Evolutionary conservation across 2,797 vertebrate genomes (phyloP), one percentile per base, ranked within the genome.

Genomic region (Cetoscarus ocellatus): DNA sequence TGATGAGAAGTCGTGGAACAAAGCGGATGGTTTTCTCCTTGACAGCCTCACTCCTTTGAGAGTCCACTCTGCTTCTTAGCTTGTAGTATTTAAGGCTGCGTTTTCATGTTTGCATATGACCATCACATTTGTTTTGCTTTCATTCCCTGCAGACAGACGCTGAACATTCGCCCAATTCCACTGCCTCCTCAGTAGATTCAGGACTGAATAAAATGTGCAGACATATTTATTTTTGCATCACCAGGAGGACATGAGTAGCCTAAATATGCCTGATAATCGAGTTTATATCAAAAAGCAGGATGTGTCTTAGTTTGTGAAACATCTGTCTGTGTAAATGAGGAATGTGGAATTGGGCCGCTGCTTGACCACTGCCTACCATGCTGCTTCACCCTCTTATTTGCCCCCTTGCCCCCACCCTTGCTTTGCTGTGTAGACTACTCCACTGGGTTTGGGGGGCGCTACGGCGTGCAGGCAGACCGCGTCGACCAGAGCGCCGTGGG

Each of bases 371-470:
- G 73, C 55, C 18, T 47, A 3, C 44, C 39, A 53, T 54, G 51
- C 74, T 74, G 70, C 77, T 74, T 77, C 60, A 73, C 76, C 71
- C 63, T 89, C 63, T 89, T 73, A 88, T 77, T 76, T 52, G 86
- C 63, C 87, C 79, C 83, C 43, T 71, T 52, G 7, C 60, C 40
- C 27, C 64, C 42, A 18, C 60, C 77, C 56, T 39, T 42, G 79
- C 82, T 69, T 75, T 83, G 75, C 74, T 88, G 54, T 88, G 75
- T 80, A 99, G 97, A 98, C 91, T 98, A 98, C 86, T 66, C 96
- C 39, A 94, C 95, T 8, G 97, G 97, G 60, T 99, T 98, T 62
- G 98, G 97, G 11, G 97, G 97, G n/a, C 96, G 96, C 19, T 98
- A 96, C 0, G 96, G 97, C 2, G 95, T 96, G 60, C 95, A 96